Evolutionary conservation across 2,888 invertebrate species (phyloP).

Genomic region (Falcaria lacertinaria): DNA sequence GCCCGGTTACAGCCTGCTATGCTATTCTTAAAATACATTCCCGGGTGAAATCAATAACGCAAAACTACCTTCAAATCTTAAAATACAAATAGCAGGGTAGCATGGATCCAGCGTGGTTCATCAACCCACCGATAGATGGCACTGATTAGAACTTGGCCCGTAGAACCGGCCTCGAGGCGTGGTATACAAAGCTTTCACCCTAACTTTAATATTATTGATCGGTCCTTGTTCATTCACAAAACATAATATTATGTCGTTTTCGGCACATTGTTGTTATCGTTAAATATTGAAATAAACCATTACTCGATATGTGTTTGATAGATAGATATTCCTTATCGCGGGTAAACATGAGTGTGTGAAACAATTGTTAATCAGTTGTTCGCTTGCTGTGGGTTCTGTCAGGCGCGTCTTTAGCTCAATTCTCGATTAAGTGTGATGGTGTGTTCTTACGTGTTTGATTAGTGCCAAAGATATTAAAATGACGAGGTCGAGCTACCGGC

Average conservation of each 20-base stretch:
- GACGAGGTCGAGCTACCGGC: slow-evolving; percentile 71
- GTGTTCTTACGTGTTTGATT: slow-evolving; percentile 1
- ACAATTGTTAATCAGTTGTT: slow-evolving; percentile 56
- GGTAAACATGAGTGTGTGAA: slow-evolving; percentile 25
- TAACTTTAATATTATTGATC: slow-evolving; percentile 62
- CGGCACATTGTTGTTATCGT: slow-evolving; percentile 35
- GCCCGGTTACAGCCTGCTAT: too few species aligned
- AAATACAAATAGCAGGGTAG: not conserved
- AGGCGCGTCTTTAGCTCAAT: slow-evolving; percentile 49
- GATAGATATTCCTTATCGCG: slow-evolving; percentile 43
- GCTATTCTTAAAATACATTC: not conserved
- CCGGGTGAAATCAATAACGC: not conserved
- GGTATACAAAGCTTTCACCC: slow-evolving; percentile 64
- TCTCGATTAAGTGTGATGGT: slow-evolving; percentile 14
- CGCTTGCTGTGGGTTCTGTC: slow-evolving; percentile 32
- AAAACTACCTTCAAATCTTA: not conserved
- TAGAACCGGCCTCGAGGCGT: slow-evolving; percentile 50
- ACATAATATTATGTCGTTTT: slow-evolving; percentile 48
- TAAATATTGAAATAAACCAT: slow-evolving; percentile 24
- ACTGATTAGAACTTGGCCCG: slow-evolving; percentile 30
- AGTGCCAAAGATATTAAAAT: slow-evolving; percentile 29
- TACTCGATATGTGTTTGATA: slow-evolving; percentile 26
- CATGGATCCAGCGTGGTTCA: slow-evolving; percentile 12
- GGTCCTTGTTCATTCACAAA: slow-evolving; percentile 36
- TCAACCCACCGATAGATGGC: slow-evolving; percentile 48